Evolutionary conservation across 2,797 vertebrate genomes (phyloP).

Genomic region (Pangasius sanitwongsei): DNA sequence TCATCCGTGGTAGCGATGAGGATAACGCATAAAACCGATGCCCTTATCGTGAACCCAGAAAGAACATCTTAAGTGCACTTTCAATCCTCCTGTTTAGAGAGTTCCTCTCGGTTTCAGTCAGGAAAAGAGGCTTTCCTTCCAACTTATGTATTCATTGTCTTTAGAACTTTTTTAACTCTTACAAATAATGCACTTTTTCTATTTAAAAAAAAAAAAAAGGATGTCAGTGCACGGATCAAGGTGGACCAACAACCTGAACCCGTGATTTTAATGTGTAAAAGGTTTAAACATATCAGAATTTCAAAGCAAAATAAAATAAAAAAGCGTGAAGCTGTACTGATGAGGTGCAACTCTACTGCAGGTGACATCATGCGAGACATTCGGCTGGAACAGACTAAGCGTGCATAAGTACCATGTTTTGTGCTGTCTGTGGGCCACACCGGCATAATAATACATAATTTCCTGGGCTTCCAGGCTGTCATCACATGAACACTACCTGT

Average conservation of each 20-base stretch:
- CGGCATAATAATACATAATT: constrained; percentile 18
- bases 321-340: background rate
- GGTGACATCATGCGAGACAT: background rate
- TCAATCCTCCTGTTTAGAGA: background rate
- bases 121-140: background rate
- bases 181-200: background rate
- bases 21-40: constrained; percentile 22
- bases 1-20: constrained; percentile 1
- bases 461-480: background rate
- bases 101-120: background rate
- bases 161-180: background rate
- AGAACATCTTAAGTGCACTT: constrained; percentile 19
- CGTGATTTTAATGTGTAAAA: background rate
- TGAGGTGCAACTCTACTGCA: background rate
- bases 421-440: background rate
- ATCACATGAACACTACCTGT: background rate
- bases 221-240: background rate
- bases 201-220: background rate
- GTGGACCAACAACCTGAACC: background rate
- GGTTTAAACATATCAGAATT: background rate
- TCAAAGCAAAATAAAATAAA: background rate
- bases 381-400: background rate
- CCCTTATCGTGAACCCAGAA: constrained; percentile 3
- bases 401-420: background rate
- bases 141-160: background rate